Percentiles rank a stretch among this genome's conserved stretches.
These are phyloP conservation scores for Phania funesta DNA, from an alignment of 2,888 invertebrate species.

Conservation along the genomic window DNA sequence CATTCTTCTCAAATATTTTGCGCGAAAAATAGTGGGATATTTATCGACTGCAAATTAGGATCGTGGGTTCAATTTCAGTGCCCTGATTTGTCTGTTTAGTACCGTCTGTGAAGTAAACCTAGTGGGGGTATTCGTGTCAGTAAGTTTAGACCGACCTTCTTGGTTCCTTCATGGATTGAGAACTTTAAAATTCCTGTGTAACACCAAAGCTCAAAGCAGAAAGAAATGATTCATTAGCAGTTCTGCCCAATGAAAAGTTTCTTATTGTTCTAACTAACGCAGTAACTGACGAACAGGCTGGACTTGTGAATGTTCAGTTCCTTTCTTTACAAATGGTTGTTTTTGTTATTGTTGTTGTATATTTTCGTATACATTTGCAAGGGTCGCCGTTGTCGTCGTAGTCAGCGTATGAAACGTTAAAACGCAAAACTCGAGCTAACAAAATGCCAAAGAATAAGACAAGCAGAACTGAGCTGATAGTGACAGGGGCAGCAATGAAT, in stretches of 20 bases:
- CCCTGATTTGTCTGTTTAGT: too few species aligned
- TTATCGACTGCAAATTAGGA: too few species aligned
- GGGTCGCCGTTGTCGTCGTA: constrained; percentile 52
- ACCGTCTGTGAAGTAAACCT: too few species aligned
- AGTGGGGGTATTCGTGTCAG: too few species aligned
- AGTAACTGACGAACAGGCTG: constrained; percentile 52
- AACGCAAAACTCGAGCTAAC: constrained; percentile 74
- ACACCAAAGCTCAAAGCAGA: not conserved
- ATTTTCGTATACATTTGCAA: constrained; percentile 61
- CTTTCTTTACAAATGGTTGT: constrained; percentile 41
- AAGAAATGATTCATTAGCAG: not conserved
- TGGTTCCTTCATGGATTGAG: too few species aligned
- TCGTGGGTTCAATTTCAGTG: too few species aligned
- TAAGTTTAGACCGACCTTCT: too few species aligned
- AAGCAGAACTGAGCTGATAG: constrained; percentile 70
- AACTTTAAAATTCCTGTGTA: not conserved
- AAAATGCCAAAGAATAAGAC: constrained; percentile 79
- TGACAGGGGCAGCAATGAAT: constrained; percentile 67
- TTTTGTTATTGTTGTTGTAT: constrained; percentile 11
- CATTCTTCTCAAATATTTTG: too few species aligned
- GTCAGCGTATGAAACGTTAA: constrained; percentile 69
- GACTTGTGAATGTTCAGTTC: constrained; percentile 57
- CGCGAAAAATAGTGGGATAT: too few species aligned
- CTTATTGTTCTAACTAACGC: constrained; percentile 48
- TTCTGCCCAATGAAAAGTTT: constrained; percentile 20